Evolutionary conservation across 1,140 invertebrate genomes (phyloP), one percentile per base, ranked within the genome.

Genomic region (Sipha flava): DNA sequence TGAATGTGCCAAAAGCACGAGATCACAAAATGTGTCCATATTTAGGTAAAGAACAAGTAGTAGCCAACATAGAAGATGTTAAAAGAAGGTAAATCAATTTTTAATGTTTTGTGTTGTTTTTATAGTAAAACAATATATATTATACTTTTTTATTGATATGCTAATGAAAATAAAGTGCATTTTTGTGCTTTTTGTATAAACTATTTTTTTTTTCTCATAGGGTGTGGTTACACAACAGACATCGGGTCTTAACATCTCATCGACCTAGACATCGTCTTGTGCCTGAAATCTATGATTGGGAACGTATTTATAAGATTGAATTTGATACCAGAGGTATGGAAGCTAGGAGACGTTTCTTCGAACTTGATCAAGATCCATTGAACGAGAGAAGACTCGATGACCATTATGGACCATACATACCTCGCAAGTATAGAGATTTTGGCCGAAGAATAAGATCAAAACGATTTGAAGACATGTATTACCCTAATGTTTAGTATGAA

Each of bases 21-120:
- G 87, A 88, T 80, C 85, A 90, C 18, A 87, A 93, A 81, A 86
- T 95, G 85, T 91, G 90, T 82, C 94, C 94, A 1, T 94, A 91
- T 85, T 86, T 96, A 37, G 87, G 86, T 37, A 84, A 88, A 34
- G 88, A 88, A 80, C 88, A 88, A 82, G 80, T 89, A n/a, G 83
- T 90, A 45, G 90, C 90, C 18, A 89, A 94, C 84, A 92, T 92
- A 83, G 88, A 91, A 83, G 86, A 87, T 72, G 89, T 91, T 18
- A 89, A 91, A 23, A 90, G 88, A 81, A 86, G 92, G 64, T 84
- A 85, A 59, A 93, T 92, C n/a, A n/a, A n/a, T n/a, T n/a, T n/a
- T n/a, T n/a, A n/a, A n/a, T n/a, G n/a, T n/a, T n/a, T n/a, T n/a
- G n/a, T n/a, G n/a, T n/a, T n/a, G n/a, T n/a, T n/a, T n/a, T n/a